Percentiles rank a stretch among this genome's conserved stretches.
phyloP scores from a whole-genome alignment of 2,888 invertebrate genomes.

The Orthosia cruda region DNA sequence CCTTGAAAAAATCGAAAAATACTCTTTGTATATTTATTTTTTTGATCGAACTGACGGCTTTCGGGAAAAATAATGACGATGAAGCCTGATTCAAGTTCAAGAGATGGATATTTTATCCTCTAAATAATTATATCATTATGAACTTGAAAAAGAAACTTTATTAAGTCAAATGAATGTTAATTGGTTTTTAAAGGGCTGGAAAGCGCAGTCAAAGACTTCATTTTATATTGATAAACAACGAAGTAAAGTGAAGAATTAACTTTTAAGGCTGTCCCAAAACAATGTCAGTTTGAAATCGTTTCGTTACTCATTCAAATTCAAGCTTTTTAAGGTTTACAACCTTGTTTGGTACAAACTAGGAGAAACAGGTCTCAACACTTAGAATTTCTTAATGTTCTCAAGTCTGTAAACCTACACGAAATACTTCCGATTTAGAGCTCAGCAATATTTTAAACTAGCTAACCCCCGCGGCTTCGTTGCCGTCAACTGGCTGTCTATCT shows the following conservation, averaged over 20 bases:
- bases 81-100: background rate
- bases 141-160: slow-evolving; percentile 4
- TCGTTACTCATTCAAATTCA: slow-evolving; percentile 14
- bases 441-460: background rate
- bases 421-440: background rate
- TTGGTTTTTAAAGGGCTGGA: background rate
- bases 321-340: background rate
- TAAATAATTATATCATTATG: background rate
- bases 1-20: too few species aligned
- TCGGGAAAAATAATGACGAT: too few species aligned
- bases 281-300: slow-evolving; percentile 6
- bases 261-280: slow-evolving; percentile 16
- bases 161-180: background rate
- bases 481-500: too few species aligned
- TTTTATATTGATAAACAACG: slow-evolving; percentile 19
- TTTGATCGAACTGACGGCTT: too few species aligned
- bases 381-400: slow-evolving; percentile 7
- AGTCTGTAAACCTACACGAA: background rate
- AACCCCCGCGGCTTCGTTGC: too few species aligned
- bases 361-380: background rate
- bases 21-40: too few species aligned
- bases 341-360: background rate
- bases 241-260: slow-evolving; percentile 19
- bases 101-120: background rate
- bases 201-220: background rate